Evolutionary conservation across 2,888 invertebrate species (phyloP).

Genomic region (Acutogordius australiensis): DNA sequence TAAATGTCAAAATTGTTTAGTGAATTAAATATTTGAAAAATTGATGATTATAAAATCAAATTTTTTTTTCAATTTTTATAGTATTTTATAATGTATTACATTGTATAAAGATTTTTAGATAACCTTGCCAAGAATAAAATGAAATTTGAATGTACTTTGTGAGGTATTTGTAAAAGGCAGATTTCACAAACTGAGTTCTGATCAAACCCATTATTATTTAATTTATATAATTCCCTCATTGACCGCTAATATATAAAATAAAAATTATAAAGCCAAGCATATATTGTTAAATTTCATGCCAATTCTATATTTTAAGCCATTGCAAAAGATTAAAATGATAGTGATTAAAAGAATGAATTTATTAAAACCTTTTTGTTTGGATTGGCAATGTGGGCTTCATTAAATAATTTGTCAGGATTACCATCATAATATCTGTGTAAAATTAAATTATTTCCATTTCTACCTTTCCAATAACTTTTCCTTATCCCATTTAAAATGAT

Average conservation of each 20-base stretch:
- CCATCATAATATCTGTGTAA: slow-evolving; percentile 37
- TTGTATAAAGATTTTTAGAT: too few species aligned
- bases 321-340: neutral
- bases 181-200: slow-evolving; percentile 16
- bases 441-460: slow-evolving; percentile 12
- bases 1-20: too few species aligned
- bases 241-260: too few species aligned
- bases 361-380: too few species aligned
- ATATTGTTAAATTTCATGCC: too few species aligned
- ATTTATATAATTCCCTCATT: too few species aligned
- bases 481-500: slow-evolving; percentile 96
- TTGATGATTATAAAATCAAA: neutral
- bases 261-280: too few species aligned
- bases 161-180: slow-evolving; percentile 15
- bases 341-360: too few species aligned
- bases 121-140: too few species aligned
- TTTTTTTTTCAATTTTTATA: too few species aligned
- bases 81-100: too few species aligned
- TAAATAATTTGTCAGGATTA: slow-evolving; percentile 69
- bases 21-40: neutral
- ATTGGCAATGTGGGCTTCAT: slow-evolving; percentile 72
- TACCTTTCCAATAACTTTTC: slow-evolving; percentile 87
- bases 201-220: neutral
- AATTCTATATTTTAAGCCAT: too few species aligned
- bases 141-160: slow-evolving; percentile 9